Base-by-base conservation (phyloP, 2,113 vertebrate genomes). In the Pangasianodon hypophthalmus region DNA sequence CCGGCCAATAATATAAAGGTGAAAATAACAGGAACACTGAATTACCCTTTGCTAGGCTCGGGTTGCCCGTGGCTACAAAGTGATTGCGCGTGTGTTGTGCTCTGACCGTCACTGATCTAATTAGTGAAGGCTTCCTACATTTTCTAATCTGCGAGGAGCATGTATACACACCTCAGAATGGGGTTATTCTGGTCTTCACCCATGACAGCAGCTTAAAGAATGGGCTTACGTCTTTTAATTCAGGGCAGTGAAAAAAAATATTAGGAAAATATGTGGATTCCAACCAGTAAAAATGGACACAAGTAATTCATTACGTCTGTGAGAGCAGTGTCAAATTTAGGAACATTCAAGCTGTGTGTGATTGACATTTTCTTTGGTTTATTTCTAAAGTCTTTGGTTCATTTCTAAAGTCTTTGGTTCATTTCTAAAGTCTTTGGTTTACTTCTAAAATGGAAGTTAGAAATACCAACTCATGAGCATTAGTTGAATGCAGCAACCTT, bases 61-160 rank as follows among this genome's bases (percentile, higher is more conserved):
- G 84, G 44, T 67, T n/a, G 60, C 62, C 44, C 6, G 19, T 1
- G 84, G 84, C 84, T 85, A 46, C 24, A n/a, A 18, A 24, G n/a
- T 67, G 77, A 52, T n/a, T 88, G 77, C 62, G 41, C 82, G 52
- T 81, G 87, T 67, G 75, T 32, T 62, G 85, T 87, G 67, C 46
- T 41, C 44, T 81, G 37, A 82, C 1, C 60, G 11, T 82, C 32
- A 81, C 46, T 81, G n/a, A 88, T 88, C 60, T 13, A 82, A 88
- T 88, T 82, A 88, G 19, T 52, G 58, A 69, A 82, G 73, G 44
- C 80, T 67, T 67, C 60, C 26, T n/a, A 69, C 41, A n/a, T 85
- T 62, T 26, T 1, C 73, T 26, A 41, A 73, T 19, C 37, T 73
- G n/a, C 9, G 24, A 64, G 54, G 24, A 85, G 24, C 60, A 18